These are phyloP conservation scores for Zelostemma sp. DNA, from an alignment of 1,140 invertebrate species.

Conservation along the genomic window DNA sequence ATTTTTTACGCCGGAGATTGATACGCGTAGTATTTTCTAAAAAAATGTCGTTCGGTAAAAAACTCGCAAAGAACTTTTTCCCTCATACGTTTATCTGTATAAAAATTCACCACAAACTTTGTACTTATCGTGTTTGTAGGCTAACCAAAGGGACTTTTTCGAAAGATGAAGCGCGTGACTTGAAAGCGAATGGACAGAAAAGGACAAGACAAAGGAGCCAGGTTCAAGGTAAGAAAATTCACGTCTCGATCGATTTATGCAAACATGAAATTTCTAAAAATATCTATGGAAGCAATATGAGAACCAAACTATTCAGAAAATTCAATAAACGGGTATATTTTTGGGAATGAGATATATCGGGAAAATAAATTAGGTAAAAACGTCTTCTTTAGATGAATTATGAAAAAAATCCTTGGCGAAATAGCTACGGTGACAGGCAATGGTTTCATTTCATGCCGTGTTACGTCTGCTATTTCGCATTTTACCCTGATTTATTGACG, in stretches of 20 bases:
- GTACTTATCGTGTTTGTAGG: too few relatives aligned
- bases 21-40: neutral
- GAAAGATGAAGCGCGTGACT: conserved; percentile 8
- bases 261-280: neutral
- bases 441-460: conserved; percentile 31
- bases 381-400: neutral
- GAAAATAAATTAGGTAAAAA: neutral
- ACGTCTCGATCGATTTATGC: neutral
- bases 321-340: neutral
- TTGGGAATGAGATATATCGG: neutral
- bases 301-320: neutral
- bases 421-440: conserved; percentile 7
- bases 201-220: neutral
- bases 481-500: conserved; percentile 37
- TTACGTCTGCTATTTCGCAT: conserved; percentile 29
- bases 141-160: neutral
- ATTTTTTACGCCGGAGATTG: too few relatives aligned
- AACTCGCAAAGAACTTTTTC: too few relatives aligned
- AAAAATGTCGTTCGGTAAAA: neutral
- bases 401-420: neutral
- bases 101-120: too few relatives aligned
- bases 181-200: neutral
- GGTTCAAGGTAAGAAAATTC: neutral
- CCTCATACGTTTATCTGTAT: too few relatives aligned
- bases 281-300: neutral